phyloP scores from a whole-genome alignment of 2,797 vertebrate species.

The Halcyon badia region DNA sequence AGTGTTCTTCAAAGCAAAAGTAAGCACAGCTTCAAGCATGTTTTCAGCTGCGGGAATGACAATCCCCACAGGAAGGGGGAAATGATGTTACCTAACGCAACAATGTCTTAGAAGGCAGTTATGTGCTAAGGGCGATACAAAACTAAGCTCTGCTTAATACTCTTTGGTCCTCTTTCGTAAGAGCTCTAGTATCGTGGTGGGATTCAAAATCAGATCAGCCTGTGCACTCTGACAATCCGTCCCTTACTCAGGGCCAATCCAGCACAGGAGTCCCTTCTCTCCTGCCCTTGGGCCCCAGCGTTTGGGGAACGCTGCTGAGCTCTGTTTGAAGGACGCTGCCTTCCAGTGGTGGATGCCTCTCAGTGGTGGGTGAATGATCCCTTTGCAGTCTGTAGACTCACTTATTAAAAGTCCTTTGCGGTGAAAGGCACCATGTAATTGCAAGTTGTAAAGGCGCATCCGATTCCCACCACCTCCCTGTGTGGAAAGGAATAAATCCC shows the following conservation, averaged over 20 bases:
- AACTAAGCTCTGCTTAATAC: neutral
- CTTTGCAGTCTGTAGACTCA: neutral
- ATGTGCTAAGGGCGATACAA: neutral
- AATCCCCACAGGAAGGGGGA: neutral
- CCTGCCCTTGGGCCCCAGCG: neutral
- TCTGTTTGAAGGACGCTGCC: neutral
- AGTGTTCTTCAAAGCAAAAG: neutral
- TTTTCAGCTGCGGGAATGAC: neutral
- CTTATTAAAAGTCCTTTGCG: constrained; percentile 9
- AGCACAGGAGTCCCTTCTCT: constrained; percentile 16
- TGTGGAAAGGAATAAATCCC: constrained; percentile 45
- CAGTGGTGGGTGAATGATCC: neutral
- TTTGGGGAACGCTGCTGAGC: neutral
- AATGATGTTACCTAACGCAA: neutral
- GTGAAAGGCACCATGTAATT: constrained; percentile 49
- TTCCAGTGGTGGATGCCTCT: constrained; percentile 15
- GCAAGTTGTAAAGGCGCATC: constrained; percentile 45
- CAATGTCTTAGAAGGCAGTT: neutral
- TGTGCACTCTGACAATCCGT: neutral
- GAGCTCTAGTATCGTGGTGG: neutral
- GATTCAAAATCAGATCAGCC: neutral
- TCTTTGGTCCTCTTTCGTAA: constrained; percentile 4
- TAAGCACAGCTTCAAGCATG: neutral
- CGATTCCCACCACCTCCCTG: constrained; percentile 24
- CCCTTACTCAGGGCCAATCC: neutral